Base-by-base conservation (phyloP, 2,888 invertebrate species). In the Machimus rusticus region DNA sequence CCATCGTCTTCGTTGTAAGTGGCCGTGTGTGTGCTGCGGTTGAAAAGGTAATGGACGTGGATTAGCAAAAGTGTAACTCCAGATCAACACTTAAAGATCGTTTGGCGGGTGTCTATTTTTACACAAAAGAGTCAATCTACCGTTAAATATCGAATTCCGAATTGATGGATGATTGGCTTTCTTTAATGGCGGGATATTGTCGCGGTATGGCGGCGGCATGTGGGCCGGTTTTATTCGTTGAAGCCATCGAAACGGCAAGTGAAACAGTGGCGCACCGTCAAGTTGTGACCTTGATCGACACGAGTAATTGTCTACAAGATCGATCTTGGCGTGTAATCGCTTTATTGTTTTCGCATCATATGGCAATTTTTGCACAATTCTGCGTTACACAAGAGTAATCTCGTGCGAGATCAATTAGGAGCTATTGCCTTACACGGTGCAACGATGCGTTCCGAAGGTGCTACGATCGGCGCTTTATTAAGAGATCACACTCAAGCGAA, bases 1-100 rank as follows among this genome's bases (percentile, higher is more conserved):
- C 97, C 97, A 89, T 98, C 98, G 89, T 98, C 98, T 90, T 96
- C 95, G 92, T 97, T 97, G 94, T 96, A 97, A 90, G 95, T 95
- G 90, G 97, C 96, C 90, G 97, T 97, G 93, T 96, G 96, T 43
- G 96, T 96, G 92, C 97, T 97, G 93, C 79, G 94, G 93, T 88
- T 88, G 89, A 89, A 85, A 87, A 88, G 66, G 14, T 74, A 87
- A 78, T 37, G n/a, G n/a, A 66, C 55, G 14, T 74, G 77, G 31
- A 86, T 87, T 28, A 86, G 37, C 55, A 39, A 66, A 86, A 78
- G 78, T 34, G 16, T 76, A 23, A 74, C n/a, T 85, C 37, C 37
- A 85, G 16, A 55, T 46, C 57, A 39, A 76, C 9, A 37, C 9
- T 46, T 1, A 81, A 4, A 34, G 34, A 66, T 1, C 34, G 51